Evolutionary conservation across 1,140 invertebrate genomes (phyloP).

Genomic region (Periplaneta americana): DNA sequence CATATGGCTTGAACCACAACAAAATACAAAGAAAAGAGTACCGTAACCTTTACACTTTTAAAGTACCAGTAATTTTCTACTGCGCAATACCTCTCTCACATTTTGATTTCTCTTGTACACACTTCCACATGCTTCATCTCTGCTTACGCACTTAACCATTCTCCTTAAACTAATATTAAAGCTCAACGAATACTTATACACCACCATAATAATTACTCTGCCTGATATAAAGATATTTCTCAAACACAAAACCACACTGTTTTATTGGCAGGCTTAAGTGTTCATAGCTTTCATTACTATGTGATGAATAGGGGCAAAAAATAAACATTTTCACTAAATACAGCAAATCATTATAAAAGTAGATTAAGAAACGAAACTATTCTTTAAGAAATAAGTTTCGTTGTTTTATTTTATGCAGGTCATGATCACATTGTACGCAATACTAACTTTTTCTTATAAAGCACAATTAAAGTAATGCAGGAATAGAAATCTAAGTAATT

Average conservation of each 20-base stretch:
- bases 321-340: too few relatives aligned
- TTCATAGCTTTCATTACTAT: too few relatives aligned
- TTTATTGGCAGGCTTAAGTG: neutral
- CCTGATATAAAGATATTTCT: neutral
- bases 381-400: too few relatives aligned
- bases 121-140: neutral
- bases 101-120: neutral
- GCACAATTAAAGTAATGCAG: too few relatives aligned
- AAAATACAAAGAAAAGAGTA: neutral
- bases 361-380: too few relatives aligned
- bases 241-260: neutral
- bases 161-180: neutral
- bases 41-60: neutral
- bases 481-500: too few relatives aligned
- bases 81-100: neutral
- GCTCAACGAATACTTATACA: neutral
- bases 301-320: too few relatives aligned
- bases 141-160: neutral
- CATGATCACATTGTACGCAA: too few relatives aligned
- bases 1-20: neutral
- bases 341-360: neutral
- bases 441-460: too few relatives aligned
- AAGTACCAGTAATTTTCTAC: neutral
- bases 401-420: too few relatives aligned
- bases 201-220: neutral